Percentiles rank a stretch among this genome's conserved stretches.
Conservation (phyloP, 2,797 vertebrate species). For the Myotis findleyi region DNA sequence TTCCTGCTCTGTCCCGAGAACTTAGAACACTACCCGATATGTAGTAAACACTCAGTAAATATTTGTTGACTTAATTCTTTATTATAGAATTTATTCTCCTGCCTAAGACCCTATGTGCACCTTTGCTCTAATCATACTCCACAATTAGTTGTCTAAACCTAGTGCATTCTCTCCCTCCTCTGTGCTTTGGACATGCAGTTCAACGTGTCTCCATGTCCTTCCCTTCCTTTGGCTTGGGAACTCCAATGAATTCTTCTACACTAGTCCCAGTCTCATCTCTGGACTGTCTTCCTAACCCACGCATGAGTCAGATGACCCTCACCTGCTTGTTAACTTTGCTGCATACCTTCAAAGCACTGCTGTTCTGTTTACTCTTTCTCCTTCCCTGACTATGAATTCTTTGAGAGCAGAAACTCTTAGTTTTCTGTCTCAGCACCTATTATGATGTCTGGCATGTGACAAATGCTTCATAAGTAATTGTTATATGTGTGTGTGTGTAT, state of each 20-base stretch:
- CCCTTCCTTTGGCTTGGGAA: background rate
- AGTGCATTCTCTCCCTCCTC: background rate
- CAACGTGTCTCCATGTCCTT: background rate
- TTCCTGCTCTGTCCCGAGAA: background rate
- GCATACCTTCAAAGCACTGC: background rate
- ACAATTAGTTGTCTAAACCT: background rate
- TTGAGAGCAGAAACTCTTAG: background rate
- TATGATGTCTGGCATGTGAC: background rate
- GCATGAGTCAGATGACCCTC: background rate
- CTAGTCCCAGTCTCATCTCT: background rate
- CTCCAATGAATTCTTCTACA: background rate
- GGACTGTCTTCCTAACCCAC: background rate
- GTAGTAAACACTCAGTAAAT: background rate
- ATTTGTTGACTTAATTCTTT: background rate
- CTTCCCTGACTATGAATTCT: background rate
- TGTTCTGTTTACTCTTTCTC: background rate
- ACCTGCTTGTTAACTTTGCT: background rate
- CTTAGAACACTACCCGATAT: background rate
- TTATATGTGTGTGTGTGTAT: background rate
- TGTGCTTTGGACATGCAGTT: background rate
- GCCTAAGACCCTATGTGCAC: rapidly evolving
- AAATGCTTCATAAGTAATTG: background rate
- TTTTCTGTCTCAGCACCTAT: background rate
- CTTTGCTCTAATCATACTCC: background rate
- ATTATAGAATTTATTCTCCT: background rate